Conservation (phyloP, 2,888 invertebrate species). For the Metopia argyrocephala region DNA sequence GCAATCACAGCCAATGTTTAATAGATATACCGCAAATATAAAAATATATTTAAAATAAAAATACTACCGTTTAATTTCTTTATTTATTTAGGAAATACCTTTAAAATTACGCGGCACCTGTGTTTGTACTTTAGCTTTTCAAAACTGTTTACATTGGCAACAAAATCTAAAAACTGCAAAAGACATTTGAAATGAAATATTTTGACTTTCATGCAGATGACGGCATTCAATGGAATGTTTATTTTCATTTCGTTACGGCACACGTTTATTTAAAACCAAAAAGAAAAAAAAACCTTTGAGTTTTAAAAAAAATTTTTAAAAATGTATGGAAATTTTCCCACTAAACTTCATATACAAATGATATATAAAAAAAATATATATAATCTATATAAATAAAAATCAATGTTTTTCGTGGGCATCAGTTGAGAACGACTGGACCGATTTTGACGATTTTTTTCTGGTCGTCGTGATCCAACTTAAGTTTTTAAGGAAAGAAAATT, state of each 20-base stretch:
- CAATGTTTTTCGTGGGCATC: no score
- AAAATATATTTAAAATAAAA: neutral
- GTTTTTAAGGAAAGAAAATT: no score
- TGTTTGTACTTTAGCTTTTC: neutral
- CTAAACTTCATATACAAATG: no score
- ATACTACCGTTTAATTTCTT: neutral
- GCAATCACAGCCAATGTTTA: slow-evolving; percentile 5
- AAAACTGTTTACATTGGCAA: neutral
- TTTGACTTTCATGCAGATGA: neutral
- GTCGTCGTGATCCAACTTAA: no score
- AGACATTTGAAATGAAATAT: neutral
- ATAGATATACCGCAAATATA: neutral
- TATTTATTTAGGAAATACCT: slow-evolving; percentile 12
- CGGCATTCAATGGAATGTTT: neutral
- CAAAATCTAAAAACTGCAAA: neutral
- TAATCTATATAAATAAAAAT: no score
- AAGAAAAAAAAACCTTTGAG: neutral
- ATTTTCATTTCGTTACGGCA: neutral
- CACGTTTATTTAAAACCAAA: neutral
- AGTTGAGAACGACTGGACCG: no score
- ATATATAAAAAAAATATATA: no score
- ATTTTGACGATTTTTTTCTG: no score
- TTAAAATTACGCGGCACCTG: neutral
- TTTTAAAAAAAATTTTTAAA: neutral
- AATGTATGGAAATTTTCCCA: neutral